phyloP scores from a whole-genome alignment of 30 jellyfish, hydroid and myxozoan species.

The Chironex yamaguchii region DNA sequence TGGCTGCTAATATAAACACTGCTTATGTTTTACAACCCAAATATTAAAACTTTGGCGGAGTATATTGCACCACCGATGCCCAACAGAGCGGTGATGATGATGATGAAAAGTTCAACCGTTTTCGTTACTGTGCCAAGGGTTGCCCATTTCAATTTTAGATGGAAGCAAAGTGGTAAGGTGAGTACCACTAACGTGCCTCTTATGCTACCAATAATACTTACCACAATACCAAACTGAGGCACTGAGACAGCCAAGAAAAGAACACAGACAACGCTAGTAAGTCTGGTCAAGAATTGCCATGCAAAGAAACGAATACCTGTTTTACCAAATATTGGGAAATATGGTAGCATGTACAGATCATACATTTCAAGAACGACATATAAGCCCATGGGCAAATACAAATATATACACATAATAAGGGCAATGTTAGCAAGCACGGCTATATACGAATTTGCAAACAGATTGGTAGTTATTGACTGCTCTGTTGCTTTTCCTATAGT shows the following conservation, averaged over 20 bases:
- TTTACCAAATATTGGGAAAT: slow-evolving; percentile 1
- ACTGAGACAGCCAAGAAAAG: slow-evolving; percentile 64
- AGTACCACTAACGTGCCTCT: slow-evolving; percentile 63
- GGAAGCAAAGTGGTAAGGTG: slow-evolving; percentile 61
- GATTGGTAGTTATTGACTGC: slow-evolving; percentile 61
- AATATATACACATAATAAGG: slow-evolving; percentile 20
- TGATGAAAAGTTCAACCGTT: slow-evolving; percentile 13
- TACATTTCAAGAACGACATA: slow-evolving; percentile 81
- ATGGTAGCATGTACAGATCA: slow-evolving; percentile 58
- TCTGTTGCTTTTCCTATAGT: slow-evolving; percentile 42
- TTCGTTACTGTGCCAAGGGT: neutral
- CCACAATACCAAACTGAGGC: slow-evolving; percentile 76
- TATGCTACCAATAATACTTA: slow-evolving; percentile 73
- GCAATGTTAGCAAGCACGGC: slow-evolving; percentile 19
- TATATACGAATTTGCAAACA: neutral
- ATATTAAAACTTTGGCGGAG: too few relatives aligned
- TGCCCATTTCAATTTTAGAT: slow-evolving; percentile 44
- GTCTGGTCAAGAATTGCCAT: slow-evolving; percentile 67
- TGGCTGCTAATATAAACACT: too few relatives aligned
- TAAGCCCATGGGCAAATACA: slow-evolving; percentile 63
- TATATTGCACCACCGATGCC: slow-evolving; percentile 75
- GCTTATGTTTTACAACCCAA: too few relatives aligned
- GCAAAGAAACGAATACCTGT: neutral
- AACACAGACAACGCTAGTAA: slow-evolving; percentile 13
- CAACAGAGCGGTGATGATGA: neutral